phyloP scores from a whole-genome alignment of 2,113 vertebrate species.

The Neotoma lepida region DNA sequence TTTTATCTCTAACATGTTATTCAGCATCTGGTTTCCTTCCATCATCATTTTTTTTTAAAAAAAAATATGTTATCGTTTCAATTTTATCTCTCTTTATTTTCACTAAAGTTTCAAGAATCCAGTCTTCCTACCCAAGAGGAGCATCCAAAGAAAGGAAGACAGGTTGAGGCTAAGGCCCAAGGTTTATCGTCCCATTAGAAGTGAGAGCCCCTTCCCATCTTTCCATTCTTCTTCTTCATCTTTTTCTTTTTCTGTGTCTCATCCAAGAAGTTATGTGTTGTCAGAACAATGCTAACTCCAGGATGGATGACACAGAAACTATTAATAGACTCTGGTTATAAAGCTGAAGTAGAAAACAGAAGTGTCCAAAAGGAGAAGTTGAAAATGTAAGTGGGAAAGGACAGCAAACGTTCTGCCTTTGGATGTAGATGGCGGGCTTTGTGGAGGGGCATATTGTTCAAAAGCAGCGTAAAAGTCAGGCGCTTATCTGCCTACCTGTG shows the following conservation, averaged over 20 bases:
- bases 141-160: background rate
- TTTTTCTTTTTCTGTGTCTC: background rate
- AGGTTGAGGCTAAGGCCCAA: background rate
- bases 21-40: background rate
- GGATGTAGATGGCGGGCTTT: slow-evolving; percentile 1
- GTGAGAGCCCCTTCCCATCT: background rate
- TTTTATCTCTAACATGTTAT: background rate
- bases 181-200: background rate
- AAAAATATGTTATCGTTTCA: background rate
- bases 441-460: background rate
- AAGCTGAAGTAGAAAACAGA: slow-evolving; percentile 80
- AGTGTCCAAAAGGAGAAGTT: slow-evolving; percentile 80
- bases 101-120: slow-evolving; percentile 29
- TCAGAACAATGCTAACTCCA: background rate
- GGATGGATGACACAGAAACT: slow-evolving; percentile 43
- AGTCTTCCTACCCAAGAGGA: background rate
- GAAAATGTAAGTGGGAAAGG: slow-evolving; percentile 66
- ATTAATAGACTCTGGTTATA: slow-evolving; percentile 73
- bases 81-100: slow-evolving; percentile 1
- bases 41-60: background rate
- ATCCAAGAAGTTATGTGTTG: background rate
- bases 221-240: background rate
- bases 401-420: slow-evolving; percentile 49
- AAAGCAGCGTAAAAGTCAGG: slow-evolving; percentile 47
- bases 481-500: background rate